phyloP scores from a whole-genome alignment of 2,797 vertebrate genomes.

The Gephyroberyx darwinii region DNA sequence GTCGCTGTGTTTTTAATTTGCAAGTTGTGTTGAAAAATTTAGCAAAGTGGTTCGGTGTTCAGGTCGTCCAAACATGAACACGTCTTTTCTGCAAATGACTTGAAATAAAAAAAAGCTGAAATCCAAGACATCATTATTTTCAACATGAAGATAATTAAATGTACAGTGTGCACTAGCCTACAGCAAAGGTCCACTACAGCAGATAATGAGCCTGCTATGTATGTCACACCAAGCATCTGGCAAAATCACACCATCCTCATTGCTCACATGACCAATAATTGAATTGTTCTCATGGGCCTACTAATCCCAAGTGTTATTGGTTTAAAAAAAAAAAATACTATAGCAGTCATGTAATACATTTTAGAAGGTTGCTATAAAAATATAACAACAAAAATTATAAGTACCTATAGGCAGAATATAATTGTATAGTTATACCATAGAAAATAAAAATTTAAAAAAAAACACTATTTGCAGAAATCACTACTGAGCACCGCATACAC shows the following conservation, averaged over 20 bases:
- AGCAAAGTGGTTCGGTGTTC: slow-evolving; percentile 17
- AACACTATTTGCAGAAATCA: not conserved
- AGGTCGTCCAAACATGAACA: not conserved
- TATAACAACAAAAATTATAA: too few relatives aligned
- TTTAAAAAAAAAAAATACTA: not conserved
- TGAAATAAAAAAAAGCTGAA: too few relatives aligned
- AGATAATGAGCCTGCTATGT: not conserved
- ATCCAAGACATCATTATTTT: too few relatives aligned
- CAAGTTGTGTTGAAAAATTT: slow-evolving; percentile 69
- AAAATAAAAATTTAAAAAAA: not conserved
- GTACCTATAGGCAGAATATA: not conserved
- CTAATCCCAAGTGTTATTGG: not conserved
- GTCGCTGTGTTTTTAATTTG: slow-evolving; percentile 71
- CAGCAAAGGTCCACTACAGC: not conserved
- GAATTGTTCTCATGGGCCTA: not conserved
- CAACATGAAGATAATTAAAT: not conserved
- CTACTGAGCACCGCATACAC: not conserved
- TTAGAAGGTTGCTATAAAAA: too few relatives aligned
- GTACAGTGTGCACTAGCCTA: too few relatives aligned
- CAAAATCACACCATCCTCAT: slow-evolving; percentile 18
- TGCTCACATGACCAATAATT: slow-evolving; percentile 7
- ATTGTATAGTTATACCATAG: not conserved
- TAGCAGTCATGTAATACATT: too few relatives aligned
- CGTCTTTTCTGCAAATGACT: not conserved
- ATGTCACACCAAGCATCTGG: not conserved